These are phyloP conservation scores for Probosciger aterrimus DNA, from an alignment of 2,113 vertebrate species.

Conservation along the genomic window DNA sequence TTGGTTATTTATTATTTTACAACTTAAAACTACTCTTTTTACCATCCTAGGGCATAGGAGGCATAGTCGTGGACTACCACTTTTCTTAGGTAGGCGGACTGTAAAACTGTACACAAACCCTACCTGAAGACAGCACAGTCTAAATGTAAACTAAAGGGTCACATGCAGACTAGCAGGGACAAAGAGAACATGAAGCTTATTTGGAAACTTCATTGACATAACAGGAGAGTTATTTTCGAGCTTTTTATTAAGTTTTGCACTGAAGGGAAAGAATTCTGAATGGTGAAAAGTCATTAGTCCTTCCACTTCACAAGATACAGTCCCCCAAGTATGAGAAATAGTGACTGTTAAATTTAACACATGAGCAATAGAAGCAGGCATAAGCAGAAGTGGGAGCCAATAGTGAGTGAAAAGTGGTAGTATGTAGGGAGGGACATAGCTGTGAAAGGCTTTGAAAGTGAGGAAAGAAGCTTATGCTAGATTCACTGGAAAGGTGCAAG, in stretches of 20 bases:
- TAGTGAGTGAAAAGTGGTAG: neutral
- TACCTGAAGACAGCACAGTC: neutral
- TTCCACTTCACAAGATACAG: neutral
- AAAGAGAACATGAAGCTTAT: neutral
- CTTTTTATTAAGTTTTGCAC: neutral
- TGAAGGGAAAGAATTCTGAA: neutral
- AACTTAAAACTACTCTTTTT: neutral
- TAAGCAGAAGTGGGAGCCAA: neutral
- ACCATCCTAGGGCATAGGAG: neutral
- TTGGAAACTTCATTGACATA: neutral
- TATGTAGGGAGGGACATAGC: neutral
- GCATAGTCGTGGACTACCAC: fast-evolving
- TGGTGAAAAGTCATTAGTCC: neutral
- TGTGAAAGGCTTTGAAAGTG: neutral
- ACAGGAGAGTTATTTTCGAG: neutral
- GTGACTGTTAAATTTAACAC: neutral
- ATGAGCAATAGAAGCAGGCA: neutral
- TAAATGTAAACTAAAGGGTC: neutral
- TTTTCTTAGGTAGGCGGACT: neutral
- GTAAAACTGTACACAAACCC: neutral
- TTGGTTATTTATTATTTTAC: neutral
- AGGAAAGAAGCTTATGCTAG: neutral
- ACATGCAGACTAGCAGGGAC: fast-evolving
- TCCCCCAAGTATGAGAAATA: neutral
- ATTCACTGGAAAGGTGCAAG: neutral